Percentiles rank a stretch among this genome's conserved stretches.
Conservation (phyloP, 2,888 invertebrate genomes). For the Cactoblastis cactorum region DNA sequence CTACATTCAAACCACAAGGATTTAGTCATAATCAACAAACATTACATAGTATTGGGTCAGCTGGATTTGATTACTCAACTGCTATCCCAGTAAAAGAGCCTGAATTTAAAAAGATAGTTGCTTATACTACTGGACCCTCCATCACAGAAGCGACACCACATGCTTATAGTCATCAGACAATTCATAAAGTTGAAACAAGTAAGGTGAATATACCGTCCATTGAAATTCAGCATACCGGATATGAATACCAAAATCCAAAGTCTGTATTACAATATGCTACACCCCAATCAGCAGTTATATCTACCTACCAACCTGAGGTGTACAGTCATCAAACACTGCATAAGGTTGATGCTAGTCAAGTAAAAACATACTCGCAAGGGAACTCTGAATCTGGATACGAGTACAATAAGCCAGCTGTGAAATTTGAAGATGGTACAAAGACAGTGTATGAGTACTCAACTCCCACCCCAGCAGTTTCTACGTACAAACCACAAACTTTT, state of each 20-base stretch:
- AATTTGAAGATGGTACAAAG: slow-evolving; percentile 45
- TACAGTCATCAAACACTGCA: slow-evolving; percentile 54
- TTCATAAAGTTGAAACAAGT: slow-evolving; percentile 46
- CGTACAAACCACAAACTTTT: slow-evolving; percentile 39
- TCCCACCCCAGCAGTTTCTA: slow-evolving; percentile 43
- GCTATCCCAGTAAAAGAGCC: slow-evolving; percentile 55
- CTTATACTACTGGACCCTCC: slow-evolving; percentile 63
- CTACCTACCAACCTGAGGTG: slow-evolving; percentile 54
- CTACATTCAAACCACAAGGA: slow-evolving; percentile 56
- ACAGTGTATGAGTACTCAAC: slow-evolving; percentile 45
- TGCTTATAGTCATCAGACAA: slow-evolving; percentile 53
- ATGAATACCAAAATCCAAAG: slow-evolving; percentile 38
- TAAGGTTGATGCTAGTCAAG: slow-evolving; percentile 47
- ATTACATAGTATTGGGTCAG: slow-evolving; percentile 48
- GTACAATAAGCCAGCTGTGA: slow-evolving; percentile 44
- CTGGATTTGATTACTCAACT: slow-evolving; percentile 52
- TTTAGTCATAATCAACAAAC: slow-evolving; percentile 58
- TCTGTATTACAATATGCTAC: slow-evolving; percentile 41
- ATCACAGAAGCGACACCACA: slow-evolving; percentile 44
- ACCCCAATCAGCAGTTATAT: slow-evolving; percentile 42
- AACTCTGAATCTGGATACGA: slow-evolving; percentile 37
- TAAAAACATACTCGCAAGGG: slow-evolving; percentile 39
- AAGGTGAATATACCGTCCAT: slow-evolving; percentile 36
- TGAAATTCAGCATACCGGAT: slow-evolving; percentile 25
- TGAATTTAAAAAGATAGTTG: slow-evolving; percentile 61